These are phyloP conservation scores for Acropternis orthonyx DNA, from an alignment of 2,797 vertebrate genomes.

Conservation along the genomic window DNA sequence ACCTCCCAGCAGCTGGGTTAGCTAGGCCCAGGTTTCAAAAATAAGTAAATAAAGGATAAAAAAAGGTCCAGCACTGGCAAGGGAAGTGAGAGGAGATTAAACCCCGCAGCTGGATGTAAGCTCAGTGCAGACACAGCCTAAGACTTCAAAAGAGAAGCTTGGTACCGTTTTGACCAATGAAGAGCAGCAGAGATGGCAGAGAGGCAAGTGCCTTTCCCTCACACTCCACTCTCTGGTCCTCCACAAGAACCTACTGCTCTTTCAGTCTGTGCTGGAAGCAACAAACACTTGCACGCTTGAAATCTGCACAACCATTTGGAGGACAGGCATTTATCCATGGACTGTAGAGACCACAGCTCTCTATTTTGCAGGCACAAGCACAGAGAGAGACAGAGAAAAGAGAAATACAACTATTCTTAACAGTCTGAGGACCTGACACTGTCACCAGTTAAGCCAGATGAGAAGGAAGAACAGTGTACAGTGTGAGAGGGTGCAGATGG, in stretches of 20 bases:
- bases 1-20: not conserved
- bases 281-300: not conserved
- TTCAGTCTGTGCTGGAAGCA: not conserved
- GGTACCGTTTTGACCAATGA: not conserved
- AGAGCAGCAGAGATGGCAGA: not conserved
- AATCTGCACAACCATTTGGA: not conserved
- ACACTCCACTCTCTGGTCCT: not conserved
- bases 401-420: not conserved
- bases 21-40: not conserved
- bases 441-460: not conserved
- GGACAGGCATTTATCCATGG: not conserved
- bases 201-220: not conserved
- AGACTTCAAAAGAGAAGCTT: not conserved
- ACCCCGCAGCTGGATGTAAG: not conserved
- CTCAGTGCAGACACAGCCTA: not conserved
- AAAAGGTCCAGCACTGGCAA: not conserved
- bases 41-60: not conserved
- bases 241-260: not conserved
- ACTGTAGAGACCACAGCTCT: fast-evolving
- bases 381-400: not conserved
- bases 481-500: not conserved
- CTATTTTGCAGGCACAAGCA: not conserved
- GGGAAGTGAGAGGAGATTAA: not conserved
- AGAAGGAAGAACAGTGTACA: fast-evolving
- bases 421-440: not conserved